A percentile compares a stretch with the other conserved stretches of the same genome.
These are phyloP conservation scores for Drosophila ezoana DNA, from an alignment of 2,888 invertebrate genomes.

Conservation along the genomic window DNA sequence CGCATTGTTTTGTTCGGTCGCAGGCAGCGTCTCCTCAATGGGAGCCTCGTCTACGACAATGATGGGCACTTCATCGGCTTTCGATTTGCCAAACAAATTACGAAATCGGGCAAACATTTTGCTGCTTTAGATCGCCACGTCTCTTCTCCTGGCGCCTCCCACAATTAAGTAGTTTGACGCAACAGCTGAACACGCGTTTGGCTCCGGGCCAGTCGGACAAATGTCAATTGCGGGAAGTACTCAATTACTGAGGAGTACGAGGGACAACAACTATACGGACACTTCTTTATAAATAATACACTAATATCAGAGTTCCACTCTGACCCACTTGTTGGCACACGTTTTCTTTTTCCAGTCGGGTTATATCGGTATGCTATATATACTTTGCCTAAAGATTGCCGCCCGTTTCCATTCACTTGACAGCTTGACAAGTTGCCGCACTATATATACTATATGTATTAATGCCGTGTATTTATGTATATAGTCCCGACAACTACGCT, in stretches of 20 bases:
- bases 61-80: slow-evolving; percentile 59
- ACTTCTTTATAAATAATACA: slow-evolving; percentile 46
- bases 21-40: background rate
- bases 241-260: slow-evolving; percentile 46
- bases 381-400: slow-evolving; percentile 21
- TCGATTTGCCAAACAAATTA: slow-evolving; percentile 82
- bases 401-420: slow-evolving; percentile 58
- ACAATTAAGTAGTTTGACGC: slow-evolving; percentile 56
- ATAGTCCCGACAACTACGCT: slow-evolving; percentile 29
- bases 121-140: background rate
- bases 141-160: slow-evolving; percentile 9
- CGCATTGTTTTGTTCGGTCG: slow-evolving; percentile 24
- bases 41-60: slow-evolving; percentile 61
- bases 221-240: slow-evolving; percentile 51
- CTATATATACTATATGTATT: slow-evolving; percentile 19
- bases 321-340: slow-evolving; percentile 65
- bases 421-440: slow-evolving; percentile 61
- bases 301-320: slow-evolving; percentile 39
- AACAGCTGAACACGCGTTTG: slow-evolving; percentile 73
- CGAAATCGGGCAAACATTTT: slow-evolving; percentile 83
- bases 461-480: slow-evolving; percentile 22
- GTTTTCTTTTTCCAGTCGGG: slow-evolving; percentile 54
- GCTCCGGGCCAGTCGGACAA: slow-evolving; percentile 66
- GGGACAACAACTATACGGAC: slow-evolving; percentile 13
- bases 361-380: slow-evolving; percentile 22